Evolutionary conservation across 2,888 invertebrate genomes (phyloP).

Genomic region (Sthenelais limicola): DNA sequence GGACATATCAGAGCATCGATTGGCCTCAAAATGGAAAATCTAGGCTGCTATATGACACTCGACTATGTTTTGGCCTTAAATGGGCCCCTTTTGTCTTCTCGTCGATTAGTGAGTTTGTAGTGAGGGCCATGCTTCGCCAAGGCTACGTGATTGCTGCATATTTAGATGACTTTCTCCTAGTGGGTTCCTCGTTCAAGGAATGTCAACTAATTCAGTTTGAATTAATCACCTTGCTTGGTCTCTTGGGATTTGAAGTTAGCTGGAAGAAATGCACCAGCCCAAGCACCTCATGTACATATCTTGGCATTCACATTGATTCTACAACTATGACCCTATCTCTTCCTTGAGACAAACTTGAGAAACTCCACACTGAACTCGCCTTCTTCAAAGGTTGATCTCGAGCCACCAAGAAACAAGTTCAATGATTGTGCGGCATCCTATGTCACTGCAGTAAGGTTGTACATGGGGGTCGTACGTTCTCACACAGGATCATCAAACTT

Average conservation of each 20-base stretch:
- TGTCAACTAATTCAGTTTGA: background rate
- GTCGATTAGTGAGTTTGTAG: background rate
- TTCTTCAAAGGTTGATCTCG: background rate
- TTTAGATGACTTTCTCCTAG: background rate
- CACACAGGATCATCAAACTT: background rate
- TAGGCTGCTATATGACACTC: background rate
- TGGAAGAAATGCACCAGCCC: background rate
- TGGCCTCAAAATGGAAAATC: background rate
- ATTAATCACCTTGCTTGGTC: background rate
- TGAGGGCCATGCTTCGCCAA: background rate
- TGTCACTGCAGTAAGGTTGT: background rate
- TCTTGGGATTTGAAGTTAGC: background rate
- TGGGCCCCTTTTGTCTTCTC: background rate
- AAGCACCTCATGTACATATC: background rate
- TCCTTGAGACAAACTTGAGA: background rate
- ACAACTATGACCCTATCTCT: background rate
- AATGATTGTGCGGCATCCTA: background rate
- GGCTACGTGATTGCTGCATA: background rate
- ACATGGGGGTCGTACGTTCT: background rate
- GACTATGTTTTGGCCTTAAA: background rate
- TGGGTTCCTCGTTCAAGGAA: background rate
- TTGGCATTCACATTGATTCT: background rate
- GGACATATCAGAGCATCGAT: background rate
- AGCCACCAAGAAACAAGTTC: constrained; percentile 1
- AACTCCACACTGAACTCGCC: background rate